Evolutionary conservation across 2,113 vertebrate genomes (phyloP).

Genomic region (Petrocephalus microphthalmus): DNA sequence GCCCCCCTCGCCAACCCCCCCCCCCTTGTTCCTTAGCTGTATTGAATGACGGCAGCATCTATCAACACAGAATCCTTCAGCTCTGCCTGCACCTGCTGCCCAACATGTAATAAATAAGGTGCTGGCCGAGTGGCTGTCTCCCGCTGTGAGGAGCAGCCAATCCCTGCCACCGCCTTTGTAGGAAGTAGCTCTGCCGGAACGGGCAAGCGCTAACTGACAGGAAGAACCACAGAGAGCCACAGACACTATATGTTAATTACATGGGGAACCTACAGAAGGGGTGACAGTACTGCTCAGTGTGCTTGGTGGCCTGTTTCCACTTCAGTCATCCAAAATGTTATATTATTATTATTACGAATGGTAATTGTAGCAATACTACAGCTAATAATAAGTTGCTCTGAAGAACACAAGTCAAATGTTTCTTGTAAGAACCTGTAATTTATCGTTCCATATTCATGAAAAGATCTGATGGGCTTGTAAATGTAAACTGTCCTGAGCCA

Average conservation of each 20-base stretch:
- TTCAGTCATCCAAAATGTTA: neutral
- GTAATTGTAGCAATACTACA: neutral
- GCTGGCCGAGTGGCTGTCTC: neutral
- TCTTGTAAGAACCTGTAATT: neutral
- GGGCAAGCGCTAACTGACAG: slow-evolving; percentile 27
- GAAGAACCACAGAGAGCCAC: neutral
- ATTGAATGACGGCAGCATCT: slow-evolving; percentile 24
- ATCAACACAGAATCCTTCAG: slow-evolving; percentile 29
- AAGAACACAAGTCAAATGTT: neutral
- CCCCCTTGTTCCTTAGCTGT: slow-evolving; percentile 7
- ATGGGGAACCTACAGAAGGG: neutral
- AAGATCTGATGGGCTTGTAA: neutral
- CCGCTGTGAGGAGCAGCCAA: slow-evolving; percentile 18
- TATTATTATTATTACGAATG: neutral
- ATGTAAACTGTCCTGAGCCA: neutral
- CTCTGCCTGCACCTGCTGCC: slow-evolving; percentile 16
- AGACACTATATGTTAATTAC: slow-evolving; percentile 25
- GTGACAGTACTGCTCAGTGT: neutral
- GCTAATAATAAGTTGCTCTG: neutral
- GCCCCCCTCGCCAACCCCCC: neutral
- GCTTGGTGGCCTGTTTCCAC: neutral
- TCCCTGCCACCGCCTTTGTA: slow-evolving; percentile 13
- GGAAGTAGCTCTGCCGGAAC: slow-evolving; percentile 10
- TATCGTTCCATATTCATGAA: neutral
- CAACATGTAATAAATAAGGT: slow-evolving; percentile 23